These are phyloP conservation scores for Semotilus atromaculatus DNA, from an alignment of 2,797 vertebrate species.

Conservation along the genomic window DNA sequence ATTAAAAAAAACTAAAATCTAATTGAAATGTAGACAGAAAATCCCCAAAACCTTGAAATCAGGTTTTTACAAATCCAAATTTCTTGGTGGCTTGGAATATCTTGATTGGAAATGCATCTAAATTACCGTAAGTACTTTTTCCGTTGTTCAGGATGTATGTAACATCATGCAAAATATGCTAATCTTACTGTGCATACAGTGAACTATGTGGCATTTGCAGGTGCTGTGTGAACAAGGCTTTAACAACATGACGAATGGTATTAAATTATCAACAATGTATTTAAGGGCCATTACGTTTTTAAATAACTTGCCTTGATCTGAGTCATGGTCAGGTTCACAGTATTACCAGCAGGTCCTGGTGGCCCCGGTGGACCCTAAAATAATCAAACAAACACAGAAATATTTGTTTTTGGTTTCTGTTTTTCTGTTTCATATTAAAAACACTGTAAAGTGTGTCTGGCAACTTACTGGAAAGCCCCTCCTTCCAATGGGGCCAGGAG, in stretches of 20 bases:
- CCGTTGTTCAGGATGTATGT: neutral
- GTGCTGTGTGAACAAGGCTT: neutral
- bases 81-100: neutral
- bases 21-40: neutral
- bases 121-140: neutral
- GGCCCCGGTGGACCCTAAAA: conserved; percentile 82
- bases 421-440: neutral
- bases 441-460: neutral
- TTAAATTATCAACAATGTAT: neutral
- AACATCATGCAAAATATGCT: neutral
- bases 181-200: neutral
- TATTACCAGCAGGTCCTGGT: conserved; percentile 79
- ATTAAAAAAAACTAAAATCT: neutral
- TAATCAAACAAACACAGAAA: conserved; percentile 16
- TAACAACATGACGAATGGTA: neutral
- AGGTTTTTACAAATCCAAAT: neutral
- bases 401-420: neutral
- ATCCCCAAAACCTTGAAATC: neutral
- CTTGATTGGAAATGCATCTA: neutral
- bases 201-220: neutral
- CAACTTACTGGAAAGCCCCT: conserved; percentile 79
- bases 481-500: conserved; percentile 76
- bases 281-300: neutral
- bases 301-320: conserved; percentile 77
- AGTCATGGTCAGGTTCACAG: conserved; percentile 74